Base-by-base conservation (phyloP, 2,888 invertebrate genomes). In the Cataglyphis rosenhaueri region DNA sequence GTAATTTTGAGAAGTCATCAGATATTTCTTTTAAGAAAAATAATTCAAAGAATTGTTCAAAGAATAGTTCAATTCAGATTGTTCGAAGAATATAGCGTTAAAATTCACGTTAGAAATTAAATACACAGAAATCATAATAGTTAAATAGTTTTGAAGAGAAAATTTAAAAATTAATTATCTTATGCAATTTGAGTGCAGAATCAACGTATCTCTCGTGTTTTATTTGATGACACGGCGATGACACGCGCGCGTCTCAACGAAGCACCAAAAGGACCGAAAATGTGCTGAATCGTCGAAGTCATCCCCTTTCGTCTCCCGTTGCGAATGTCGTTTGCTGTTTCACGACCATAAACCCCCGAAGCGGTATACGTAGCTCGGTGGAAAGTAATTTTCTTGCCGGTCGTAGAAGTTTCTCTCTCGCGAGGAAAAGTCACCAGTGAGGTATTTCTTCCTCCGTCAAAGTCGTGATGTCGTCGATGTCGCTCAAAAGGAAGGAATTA, bases 311-410 rank as follows among this genome's bases (percentile, higher is more conserved):
- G 78, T 32, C 44, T 44, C 52, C 21, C 55, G 59, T 55, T 70
- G 61, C 66, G 52, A 79, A 71, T 57, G 48, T 82, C 71, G 35
- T 83, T 83, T 66, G 38, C 83, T 44, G 35, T 61, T 61, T 25
- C 74, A 70, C 70, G 78, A 48, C 68, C 73, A 41, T 73, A 83
- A 78, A 85, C 71, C 83, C 75, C 65, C 62, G 62, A 35, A 66
- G 35, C 48, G 21, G 59, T 78, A 74, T 73, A 81, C 75, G 74
- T 82, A 57, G 59, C 79, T n/a, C 38, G 59, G 78, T 74, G 68
- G 32, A 86, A 86, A 75, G 81, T 83, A 83, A 86, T 86, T 83
- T 86, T 44, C 74, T 84, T 68, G 73, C 75, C 81, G 59, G 44
- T 82, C 82, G 82, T 59, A 59, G 76, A 84, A 86, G 82, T 82